Percentiles rank a stretch among this genome's conserved stretches.
These are phyloP conservation scores for Didymodactylos carnosus DNA, from an alignment of 2,888 invertebrate genomes.

Conservation along the genomic window DNA sequence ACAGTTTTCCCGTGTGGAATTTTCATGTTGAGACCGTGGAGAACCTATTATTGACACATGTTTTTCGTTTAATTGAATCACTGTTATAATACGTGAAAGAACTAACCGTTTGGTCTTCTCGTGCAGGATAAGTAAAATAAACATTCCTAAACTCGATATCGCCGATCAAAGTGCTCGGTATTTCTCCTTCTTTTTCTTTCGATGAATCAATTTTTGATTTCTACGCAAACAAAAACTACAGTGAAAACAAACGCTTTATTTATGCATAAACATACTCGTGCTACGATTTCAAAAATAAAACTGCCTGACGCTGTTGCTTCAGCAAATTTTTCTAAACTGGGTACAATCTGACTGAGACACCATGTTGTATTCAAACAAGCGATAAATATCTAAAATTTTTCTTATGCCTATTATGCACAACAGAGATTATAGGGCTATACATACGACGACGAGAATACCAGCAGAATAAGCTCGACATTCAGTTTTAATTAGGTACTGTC, in stretches of 20 bases:
- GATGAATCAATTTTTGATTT: slow-evolving; percentile 17
- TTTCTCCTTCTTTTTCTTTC: neutral
- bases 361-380: slow-evolving; percentile 25
- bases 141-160: slow-evolving; percentile 30
- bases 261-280: neutral
- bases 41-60: slow-evolving; percentile 30
- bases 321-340: slow-evolving; percentile 37
- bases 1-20: slow-evolving; percentile 6
- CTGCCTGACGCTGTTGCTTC: slow-evolving; percentile 42
- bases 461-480: neutral
- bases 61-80: neutral
- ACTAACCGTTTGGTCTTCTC: slow-evolving; percentile 26
- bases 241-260: neutral
- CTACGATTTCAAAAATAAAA: slow-evolving; percentile 47
- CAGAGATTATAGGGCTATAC: neutral
- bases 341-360: slow-evolving; percentile 29
- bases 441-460: neutral
- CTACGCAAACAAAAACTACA: slow-evolving; percentile 41
- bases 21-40: slow-evolving; percentile 2
- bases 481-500: slow-evolving; percentile 41
- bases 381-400: neutral
- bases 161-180: neutral
- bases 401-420: neutral
- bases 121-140: slow-evolving; percentile 30
- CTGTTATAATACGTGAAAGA: neutral